Evolutionary conservation across 2,113 vertebrate genomes (phyloP).

Genomic region (Clupea harengus): DNA sequence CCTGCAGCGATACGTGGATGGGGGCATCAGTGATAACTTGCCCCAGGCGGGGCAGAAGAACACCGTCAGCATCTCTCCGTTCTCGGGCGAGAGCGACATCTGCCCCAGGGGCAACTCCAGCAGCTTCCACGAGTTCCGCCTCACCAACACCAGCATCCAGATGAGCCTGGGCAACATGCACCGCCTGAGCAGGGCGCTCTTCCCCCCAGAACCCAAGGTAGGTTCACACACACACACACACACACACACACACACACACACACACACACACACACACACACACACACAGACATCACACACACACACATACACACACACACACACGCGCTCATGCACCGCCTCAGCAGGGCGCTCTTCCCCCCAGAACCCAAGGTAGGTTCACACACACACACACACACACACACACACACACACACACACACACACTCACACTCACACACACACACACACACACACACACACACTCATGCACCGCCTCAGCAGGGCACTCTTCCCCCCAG

Average conservation of each 20-base stretch:
- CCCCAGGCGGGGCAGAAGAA: slow-evolving; percentile 78
- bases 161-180: slow-evolving; percentile 81
- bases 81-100: slow-evolving; percentile 88
- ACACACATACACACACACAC: too few species aligned
- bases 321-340: slow-evolving; percentile 71
- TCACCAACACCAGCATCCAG: slow-evolving; percentile 81
- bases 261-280: too few species aligned
- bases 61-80: slow-evolving; percentile 90
- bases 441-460: too few species aligned
- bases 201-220: slow-evolving; percentile 84
- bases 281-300: too few species aligned
- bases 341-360: slow-evolving; percentile 76
- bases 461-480: too few species aligned
- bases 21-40: slow-evolving; percentile 80
- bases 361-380: slow-evolving; percentile 77
- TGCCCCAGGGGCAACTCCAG: slow-evolving; percentile 82
- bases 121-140: slow-evolving; percentile 78
- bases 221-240: background rate
- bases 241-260: too few species aligned
- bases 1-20: slow-evolving; percentile 85
- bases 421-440: too few species aligned
- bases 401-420: too few species aligned
- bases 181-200: slow-evolving; percentile 73
- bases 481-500: too few species aligned
- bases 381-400: background rate